Evolutionary conservation across 2,797 vertebrate species (phyloP).

Genomic region (Heteromormyrus szaboi): DNA sequence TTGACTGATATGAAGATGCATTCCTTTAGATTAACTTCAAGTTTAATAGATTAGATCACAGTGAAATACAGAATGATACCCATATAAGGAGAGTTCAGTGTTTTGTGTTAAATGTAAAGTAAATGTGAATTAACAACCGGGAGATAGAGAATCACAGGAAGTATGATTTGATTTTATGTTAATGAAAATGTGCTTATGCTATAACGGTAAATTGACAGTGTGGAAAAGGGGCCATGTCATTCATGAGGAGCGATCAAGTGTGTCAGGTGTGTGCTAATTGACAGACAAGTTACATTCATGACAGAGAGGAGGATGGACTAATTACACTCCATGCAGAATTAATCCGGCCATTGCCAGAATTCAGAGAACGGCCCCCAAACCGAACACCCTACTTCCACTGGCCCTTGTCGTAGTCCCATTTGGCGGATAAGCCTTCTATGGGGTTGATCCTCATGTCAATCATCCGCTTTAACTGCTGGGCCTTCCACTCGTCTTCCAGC

Average conservation of each 20-base stretch:
- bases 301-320: neutral
- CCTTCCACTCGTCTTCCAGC: slow-evolving; percentile 63
- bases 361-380: neutral
- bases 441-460: slow-evolving; percentile 74
- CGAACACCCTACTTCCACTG: slow-evolving; percentile 68
- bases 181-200: neutral
- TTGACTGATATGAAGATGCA: neutral
- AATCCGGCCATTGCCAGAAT: neutral
- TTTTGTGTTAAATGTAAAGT: neutral
- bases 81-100: neutral
- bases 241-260: neutral
- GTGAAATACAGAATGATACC: neutral
- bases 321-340: neutral
- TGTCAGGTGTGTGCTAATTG: neutral
- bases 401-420: slow-evolving; percentile 79
- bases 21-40: neutral
- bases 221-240: neutral
- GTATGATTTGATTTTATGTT: neutral
- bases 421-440: slow-evolving; percentile 61
- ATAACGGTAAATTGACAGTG: neutral
- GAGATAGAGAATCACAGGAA: neutral
- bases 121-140: neutral
- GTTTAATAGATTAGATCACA: neutral
- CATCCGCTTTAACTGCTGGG: slow-evolving; percentile 67
- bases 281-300: neutral